phyloP scores from a whole-genome alignment of 2,113 vertebrate species.

The Chamaea fasciata region DNA sequence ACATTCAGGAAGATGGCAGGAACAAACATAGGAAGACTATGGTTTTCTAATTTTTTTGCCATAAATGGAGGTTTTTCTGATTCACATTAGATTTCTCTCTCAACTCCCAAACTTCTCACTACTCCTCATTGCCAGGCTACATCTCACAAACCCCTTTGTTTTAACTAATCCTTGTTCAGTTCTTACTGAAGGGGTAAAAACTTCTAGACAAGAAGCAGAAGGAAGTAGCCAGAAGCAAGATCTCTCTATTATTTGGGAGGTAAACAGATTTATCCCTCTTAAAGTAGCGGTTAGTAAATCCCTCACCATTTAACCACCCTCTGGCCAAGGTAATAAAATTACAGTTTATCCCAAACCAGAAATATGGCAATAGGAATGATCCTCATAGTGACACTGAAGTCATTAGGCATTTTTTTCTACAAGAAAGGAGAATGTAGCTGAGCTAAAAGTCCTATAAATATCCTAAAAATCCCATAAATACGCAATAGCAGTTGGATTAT shows the following conservation, averaged over 20 bases:
- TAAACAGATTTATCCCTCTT: slow-evolving; percentile 21
- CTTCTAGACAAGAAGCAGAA: background rate
- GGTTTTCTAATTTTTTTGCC: background rate
- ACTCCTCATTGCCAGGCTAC: background rate
- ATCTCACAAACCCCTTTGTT: background rate
- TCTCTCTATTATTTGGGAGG: background rate
- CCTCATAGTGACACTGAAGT: background rate
- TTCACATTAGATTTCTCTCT: background rate
- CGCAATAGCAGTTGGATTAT: background rate
- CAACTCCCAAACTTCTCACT: background rate
- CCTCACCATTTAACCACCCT: background rate
- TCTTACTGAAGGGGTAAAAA: background rate
- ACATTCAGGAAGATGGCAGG: background rate
- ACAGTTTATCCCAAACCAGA: background rate
- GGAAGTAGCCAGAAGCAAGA: background rate
- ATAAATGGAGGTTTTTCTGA: background rate
- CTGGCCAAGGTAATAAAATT: background rate
- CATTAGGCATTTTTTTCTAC: background rate
- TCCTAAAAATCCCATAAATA: background rate
- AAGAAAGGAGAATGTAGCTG: background rate
- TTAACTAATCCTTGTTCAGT: background rate
- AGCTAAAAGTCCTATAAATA: background rate
- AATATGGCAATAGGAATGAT: background rate
- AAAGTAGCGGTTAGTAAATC: background rate
- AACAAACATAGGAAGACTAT: background rate